Percentiles rank a stretch among this genome's conserved stretches.
phyloP scores from a whole-genome alignment of 2,113 vertebrate species.

The Setophaga coronata region DNA sequence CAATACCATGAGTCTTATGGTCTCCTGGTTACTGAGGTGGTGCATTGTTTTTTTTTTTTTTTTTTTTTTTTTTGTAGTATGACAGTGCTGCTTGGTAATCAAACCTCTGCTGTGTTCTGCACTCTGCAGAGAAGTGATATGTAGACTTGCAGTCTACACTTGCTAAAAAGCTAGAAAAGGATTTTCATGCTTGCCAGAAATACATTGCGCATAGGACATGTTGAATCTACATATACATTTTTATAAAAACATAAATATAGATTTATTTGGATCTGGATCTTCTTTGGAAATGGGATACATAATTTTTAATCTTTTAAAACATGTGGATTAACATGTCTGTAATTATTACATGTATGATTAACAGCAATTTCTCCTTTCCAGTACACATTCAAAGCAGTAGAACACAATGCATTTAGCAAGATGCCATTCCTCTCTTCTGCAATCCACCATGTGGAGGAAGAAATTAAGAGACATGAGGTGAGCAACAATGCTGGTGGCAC shows the following conservation, averaged over 20 bases:
- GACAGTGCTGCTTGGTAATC: neutral
- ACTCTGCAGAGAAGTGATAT: neutral
- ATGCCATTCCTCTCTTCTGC: neutral
- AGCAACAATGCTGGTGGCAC: neutral
- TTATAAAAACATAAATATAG: neutral
- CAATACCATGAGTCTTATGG: neutral
- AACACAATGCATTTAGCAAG: neutral
- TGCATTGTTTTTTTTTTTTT: neutral
- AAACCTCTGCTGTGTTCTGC: neutral
- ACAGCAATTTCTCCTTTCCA: neutral
- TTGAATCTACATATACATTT: neutral
- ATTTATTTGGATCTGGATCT: neutral
- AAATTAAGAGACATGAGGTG: neutral
- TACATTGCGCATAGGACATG: neutral
- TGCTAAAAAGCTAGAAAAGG: neutral
- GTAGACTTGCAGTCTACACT: neutral
- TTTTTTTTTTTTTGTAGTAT: neutral
- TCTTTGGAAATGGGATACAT: neutral
- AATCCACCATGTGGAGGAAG: neutral
- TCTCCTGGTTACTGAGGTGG: neutral
- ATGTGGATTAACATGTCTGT: neutral
- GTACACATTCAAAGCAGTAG: neutral
- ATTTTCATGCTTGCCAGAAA: neutral
- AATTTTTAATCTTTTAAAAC: neutral
- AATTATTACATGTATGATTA: neutral